Base-by-base conservation (phyloP, 1,140 invertebrate genomes). In the Drosophila mauritiana region DNA sequence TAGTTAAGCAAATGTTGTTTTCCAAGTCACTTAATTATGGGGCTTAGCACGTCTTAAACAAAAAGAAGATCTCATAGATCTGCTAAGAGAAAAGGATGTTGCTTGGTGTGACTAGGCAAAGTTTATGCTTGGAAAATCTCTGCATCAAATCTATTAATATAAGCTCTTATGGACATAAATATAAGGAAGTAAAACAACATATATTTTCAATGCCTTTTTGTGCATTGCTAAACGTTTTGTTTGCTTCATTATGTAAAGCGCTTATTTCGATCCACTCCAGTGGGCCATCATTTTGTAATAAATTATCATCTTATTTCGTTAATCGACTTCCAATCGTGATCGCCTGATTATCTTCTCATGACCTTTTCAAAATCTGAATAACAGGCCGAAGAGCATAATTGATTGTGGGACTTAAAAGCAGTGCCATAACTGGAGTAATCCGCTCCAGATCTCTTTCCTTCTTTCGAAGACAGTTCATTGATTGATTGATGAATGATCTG, bases 401-500 rank as follows among this genome's bases (percentile, higher is more conserved):
- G 17, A 22, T 37, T 68, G 34, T 43, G 53, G n/a, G 22, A 8
- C 10, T 45, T 25, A 45, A 61, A 37, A 37, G 37, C 17, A 20
- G 36, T 15, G 13, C 64, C 39, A 55, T 20, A 46, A 31, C 34
- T 54, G 48, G 34, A 69, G 22, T 69, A 37, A 43, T 34, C 40
- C 15, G 5, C 25, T 11, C 3, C 12, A 48, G 34, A 48, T 27
- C 12, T 39, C 17, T 40, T n/a, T 46, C 34, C 31, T 34, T 48
- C 34, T 63, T 22, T 64, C 8, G 12, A 56, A 31, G 13, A 17
- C 25, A 53, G 25, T 27, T 27, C 25, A 53, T 17, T 17, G 17
- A 63, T 76, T 80, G 82, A 85, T 78, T 77, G 79, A 81, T 81
- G 62, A 68, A n/a, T 46, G 54, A 46, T 53, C 15, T 36, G 13